These are phyloP conservation scores for Drosophila yakuba DNA, from an alignment of 1,140 invertebrate genomes.

Conservation along the genomic window DNA sequence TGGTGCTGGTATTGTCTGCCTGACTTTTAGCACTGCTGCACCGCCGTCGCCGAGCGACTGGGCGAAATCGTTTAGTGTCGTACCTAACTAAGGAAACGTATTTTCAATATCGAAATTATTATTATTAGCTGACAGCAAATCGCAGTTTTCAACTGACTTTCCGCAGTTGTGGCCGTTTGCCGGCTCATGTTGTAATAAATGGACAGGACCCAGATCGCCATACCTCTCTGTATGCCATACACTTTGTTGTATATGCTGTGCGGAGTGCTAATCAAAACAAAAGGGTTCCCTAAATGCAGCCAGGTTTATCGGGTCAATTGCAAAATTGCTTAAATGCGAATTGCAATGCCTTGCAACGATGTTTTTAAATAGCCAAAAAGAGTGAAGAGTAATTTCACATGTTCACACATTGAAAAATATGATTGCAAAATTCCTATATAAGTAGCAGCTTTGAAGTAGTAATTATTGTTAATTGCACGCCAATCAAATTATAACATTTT, in stretches of 20 bases:
- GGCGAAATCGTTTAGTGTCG: constrained; percentile 83
- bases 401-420: too few relatives aligned
- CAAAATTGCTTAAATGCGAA: constrained; percentile 2
- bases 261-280: constrained; percentile 58
- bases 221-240: constrained; percentile 53
- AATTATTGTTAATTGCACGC: too few relatives aligned
- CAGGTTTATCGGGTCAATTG: constrained; percentile 23
- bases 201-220: constrained; percentile 47
- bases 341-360: neutral
- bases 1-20: constrained; percentile 48
- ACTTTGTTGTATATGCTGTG: constrained; percentile 63
- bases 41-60: constrained; percentile 44
- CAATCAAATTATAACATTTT: too few relatives aligned
- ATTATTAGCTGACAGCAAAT: constrained; percentile 84
- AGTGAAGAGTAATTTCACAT: neutral
- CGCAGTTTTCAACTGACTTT: constrained; percentile 77
- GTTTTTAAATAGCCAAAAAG: neutral
- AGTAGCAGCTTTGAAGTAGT: too few relatives aligned
- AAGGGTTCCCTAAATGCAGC: constrained; percentile 29
- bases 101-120: constrained; percentile 84
- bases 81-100: constrained; percentile 83
- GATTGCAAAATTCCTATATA: too few relatives aligned
- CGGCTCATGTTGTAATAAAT: constrained; percentile 81
- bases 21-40: constrained; percentile 73
- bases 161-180: constrained; percentile 50